Conservation (phyloP, 1,140 invertebrate species). For the Melitaea cinxia region DNA sequence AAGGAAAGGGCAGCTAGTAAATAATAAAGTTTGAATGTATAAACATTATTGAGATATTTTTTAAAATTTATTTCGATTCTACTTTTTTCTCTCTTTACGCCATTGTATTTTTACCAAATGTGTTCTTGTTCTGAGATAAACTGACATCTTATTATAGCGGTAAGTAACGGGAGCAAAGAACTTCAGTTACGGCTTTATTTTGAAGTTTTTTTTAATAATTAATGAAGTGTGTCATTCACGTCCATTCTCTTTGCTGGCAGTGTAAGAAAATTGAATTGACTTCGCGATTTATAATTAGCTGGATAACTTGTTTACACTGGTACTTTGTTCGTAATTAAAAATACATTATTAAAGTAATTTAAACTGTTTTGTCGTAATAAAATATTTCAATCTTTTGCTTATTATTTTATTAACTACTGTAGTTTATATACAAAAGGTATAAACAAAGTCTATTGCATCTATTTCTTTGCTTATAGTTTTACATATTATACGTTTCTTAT, state of each 20-base stretch:
- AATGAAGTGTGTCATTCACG: conserved; percentile 43
- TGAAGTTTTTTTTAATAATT: conserved; percentile 34
- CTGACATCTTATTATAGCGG: conserved; percentile 24
- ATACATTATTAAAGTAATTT: neutral
- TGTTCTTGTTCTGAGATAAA: too few species aligned
- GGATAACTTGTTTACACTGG: conserved; percentile 12
- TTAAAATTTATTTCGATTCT: too few species aligned
- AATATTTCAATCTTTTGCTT: neutral
- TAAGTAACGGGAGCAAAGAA: conserved; percentile 16
- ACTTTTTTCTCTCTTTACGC: too few species aligned
- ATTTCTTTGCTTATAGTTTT: too few species aligned
- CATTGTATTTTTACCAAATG: too few species aligned
- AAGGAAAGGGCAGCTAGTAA: too few species aligned
- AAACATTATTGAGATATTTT: too few species aligned
- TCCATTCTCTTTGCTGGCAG: conserved; percentile 26
- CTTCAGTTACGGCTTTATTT: conserved; percentile 18
- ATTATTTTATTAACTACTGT: neutral
- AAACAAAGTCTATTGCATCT: too few species aligned
- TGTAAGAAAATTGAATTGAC: conserved; percentile 38
- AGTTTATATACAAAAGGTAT: too few species aligned
- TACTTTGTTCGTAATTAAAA: neutral
- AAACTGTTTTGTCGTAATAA: neutral
- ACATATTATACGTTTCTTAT: too few species aligned
- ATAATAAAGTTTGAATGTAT: too few species aligned
- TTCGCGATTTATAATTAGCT: conserved; percentile 41